phyloP scores from a whole-genome alignment of 1,140 invertebrate species.

The Panulirus ornatus region DNA sequence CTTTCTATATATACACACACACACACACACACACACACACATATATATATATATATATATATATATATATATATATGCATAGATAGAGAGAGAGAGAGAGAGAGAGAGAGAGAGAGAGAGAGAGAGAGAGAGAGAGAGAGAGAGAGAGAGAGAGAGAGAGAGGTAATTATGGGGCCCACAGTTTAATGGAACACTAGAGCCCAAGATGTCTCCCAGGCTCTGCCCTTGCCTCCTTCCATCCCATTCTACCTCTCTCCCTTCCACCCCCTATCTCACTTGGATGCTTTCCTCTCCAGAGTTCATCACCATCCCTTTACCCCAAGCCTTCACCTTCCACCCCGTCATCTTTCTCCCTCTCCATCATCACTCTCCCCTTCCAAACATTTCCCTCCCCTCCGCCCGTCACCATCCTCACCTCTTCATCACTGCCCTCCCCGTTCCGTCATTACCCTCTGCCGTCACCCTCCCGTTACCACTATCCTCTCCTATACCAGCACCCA shows the following conservation, averaged over 20 bases:
- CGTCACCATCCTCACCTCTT: not conserved
- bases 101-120: not conserved
- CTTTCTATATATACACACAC: too few species aligned
- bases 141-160: not conserved
- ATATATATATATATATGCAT: not conserved
- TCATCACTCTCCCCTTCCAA: not conserved
- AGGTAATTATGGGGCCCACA: not conserved
- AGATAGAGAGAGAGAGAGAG: not conserved
- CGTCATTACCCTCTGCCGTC: not conserved
- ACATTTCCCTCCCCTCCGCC: not conserved
- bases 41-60: too few species aligned
- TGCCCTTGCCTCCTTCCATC: not conserved
- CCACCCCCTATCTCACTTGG: not conserved
- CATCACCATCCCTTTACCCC: not conserved
- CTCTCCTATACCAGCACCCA: slow-evolving; percentile 78
- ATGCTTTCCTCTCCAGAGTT: not conserved
- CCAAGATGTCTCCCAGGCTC: not conserved
- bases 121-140: not conserved
- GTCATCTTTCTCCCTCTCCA: not conserved
- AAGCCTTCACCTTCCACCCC: not conserved
- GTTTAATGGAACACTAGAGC: not conserved
- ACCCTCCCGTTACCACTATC: not conserved
- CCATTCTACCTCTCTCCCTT: not conserved
- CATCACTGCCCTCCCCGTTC: not conserved
- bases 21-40: too few species aligned